Evolutionary conservation across 2,113 vertebrate genomes (phyloP).

Genomic region (Hemichromis elongatus): DNA sequence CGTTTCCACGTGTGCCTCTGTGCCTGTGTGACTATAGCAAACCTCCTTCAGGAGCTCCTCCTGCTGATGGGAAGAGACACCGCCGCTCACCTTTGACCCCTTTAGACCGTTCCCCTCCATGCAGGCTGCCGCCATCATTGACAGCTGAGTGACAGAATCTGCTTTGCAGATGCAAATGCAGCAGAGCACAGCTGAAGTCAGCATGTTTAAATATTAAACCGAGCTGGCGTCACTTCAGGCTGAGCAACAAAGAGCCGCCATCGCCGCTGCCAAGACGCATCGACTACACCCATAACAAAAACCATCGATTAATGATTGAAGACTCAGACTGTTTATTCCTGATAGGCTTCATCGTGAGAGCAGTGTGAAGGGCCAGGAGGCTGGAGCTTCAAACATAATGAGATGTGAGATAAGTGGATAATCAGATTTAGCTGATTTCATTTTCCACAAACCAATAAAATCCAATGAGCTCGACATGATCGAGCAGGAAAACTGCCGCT

Average conservation of each 20-base stretch:
- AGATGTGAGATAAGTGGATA: background rate
- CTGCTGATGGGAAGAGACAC: background rate
- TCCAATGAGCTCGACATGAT: background rate
- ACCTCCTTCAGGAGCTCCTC: background rate
- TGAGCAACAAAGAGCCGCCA: background rate
- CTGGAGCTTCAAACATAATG: background rate
- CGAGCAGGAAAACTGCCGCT: background rate
- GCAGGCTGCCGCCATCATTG: background rate
- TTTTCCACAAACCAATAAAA: background rate
- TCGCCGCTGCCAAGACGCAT: background rate
- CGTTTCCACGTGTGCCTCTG: background rate
- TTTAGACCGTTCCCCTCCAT: background rate
- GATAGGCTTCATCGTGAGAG: background rate
- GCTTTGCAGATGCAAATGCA: slow-evolving; percentile 20
- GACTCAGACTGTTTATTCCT: background rate
- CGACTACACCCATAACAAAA: background rate
- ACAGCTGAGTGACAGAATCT: background rate
- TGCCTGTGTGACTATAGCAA: background rate
- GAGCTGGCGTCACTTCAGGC: background rate
- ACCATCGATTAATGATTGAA: background rate
- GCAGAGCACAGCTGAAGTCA: background rate
- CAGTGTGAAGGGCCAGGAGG: background rate
- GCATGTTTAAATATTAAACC: slow-evolving; percentile 45
- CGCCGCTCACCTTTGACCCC: slow-evolving; percentile 19
- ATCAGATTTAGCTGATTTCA: background rate